Evolutionary conservation across 1,140 invertebrate genomes (phyloP), one percentile per base, ranked within the genome.

Genomic region (Lordiphosa clarofinis): DNA sequence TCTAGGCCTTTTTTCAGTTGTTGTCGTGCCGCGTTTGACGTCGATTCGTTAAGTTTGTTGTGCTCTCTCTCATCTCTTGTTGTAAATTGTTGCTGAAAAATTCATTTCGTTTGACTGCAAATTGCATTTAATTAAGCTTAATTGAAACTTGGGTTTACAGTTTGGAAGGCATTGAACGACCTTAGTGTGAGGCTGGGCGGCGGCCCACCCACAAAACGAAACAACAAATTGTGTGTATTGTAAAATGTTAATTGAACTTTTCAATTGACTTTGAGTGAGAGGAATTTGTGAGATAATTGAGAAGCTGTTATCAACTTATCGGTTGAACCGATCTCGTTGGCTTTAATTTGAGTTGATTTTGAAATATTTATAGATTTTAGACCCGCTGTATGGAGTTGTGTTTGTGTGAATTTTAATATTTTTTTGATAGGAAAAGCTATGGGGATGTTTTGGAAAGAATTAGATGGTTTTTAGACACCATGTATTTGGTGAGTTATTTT

Each of bases 81-180:
- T 35, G 42, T 47, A 60, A 42, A 54, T 35, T 43, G 49, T 70
- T 33, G 53, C 46, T 50, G 24, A 56, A 58, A 61, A 49, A 33
- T 56, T 46, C 42, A 42, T 49, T 54, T 47, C 56, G 54, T 56
- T 56, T 31, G 33, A 36, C 52, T 49, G 56, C 67, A 75, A 81
- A 76, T 76, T 81, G 62, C 63, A 73, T 55, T 81, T 81, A 84
- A 81, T 81, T 81, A 81, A 84, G 59, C 56, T 39, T 76, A 84
- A 81, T 81, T 81, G 73, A 76, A 69, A 56, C 58, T 63, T 44
- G 15, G 46, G 47, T 69, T 24, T 11, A 67, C 75, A 81, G 75
- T 79, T 81, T 44, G 36, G 46, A 33, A 66, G 75, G n/a, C 19
- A 56, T 36, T 79, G 52, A 31, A 31, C 6, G 28, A 31, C 28